A percentile compares a stretch with the other conserved stretches of the same genome.
Evolutionary conservation across 2,113 vertebrate species (phyloP).

Genomic region (Anser brachyrhynchus): DNA sequence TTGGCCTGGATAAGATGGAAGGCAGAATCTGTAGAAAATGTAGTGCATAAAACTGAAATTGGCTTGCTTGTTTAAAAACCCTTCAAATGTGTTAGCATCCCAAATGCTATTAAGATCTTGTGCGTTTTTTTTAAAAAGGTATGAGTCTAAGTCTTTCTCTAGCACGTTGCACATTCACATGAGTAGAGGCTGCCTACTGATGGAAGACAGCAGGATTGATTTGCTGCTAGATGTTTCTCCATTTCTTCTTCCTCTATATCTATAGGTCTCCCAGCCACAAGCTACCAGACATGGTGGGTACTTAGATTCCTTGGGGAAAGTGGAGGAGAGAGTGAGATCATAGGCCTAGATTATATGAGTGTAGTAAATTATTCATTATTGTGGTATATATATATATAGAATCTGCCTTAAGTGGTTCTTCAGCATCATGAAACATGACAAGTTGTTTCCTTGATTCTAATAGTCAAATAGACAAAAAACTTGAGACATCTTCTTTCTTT

Average conservation of each 20-base stretch:
- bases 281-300: neutral
- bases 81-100: neutral
- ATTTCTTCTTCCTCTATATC: neutral
- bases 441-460: neutral
- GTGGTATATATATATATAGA: neutral
- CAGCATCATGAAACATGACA: neutral
- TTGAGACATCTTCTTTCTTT: neutral
- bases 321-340: neutral
- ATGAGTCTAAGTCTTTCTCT: neutral
- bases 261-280: neutral
- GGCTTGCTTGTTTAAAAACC: neutral
- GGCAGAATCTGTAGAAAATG: neutral
- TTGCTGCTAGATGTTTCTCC: neutral
- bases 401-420: neutral
- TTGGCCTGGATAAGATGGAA: neutral
- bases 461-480: neutral
- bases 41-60: neutral
- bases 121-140: neutral
- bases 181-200: neutral
- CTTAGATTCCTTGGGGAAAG: neutral
- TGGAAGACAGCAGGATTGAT: neutral
- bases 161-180: rapidly evolving
- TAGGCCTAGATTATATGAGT: neutral
- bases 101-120: neutral
- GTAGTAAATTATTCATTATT: neutral